Evolutionary conservation across 2,797 vertebrate species (phyloP), one percentile per base, ranked within the genome.

Genomic region (Periparus ater): DNA sequence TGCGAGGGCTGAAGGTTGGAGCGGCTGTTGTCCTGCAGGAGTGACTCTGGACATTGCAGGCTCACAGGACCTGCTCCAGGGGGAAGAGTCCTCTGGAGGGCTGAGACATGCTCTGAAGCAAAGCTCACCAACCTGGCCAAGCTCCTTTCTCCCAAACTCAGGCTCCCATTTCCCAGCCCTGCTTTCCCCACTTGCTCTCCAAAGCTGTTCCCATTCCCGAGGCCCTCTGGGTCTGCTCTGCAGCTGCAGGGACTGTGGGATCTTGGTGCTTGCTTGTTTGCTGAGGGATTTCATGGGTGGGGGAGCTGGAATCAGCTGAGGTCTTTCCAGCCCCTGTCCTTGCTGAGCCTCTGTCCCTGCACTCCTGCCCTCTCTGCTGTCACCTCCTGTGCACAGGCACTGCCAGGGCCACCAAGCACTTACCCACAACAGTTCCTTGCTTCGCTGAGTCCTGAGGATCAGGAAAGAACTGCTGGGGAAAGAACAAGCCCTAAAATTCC

Each of bases 211-310:
- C 82, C 25, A 10, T 16, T 66, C 34, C 61, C 8, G 11, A 80
- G 79, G 60, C 55, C 5, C 34, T 95, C 82, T 65, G 93, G 32
- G 42, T 85, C 94, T 85, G 88, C 88, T 88, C 72, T 77, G 87
- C 94, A 72, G 91, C 91, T 50, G 17, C 53, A 79, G 89, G 93
- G 70, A 92, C 96, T 93, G 71, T 51, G 95, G 77, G 58, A 29
- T 78, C 63, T 42, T 11, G 79, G 66, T 73, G 79, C 51, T 96
- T 62, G 45, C 48, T 68, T 30, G 19, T 50, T 54, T 79, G 57
- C 71, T 73, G 67, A 42, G 32, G n/a, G 40, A 61, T 71, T 81
- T 90, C 11, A 3, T 10, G 32, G 42, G 17, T 10, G 4, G 53
- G 34, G 32, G n/a, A 57, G 81, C 50, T 65, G 75, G 25, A 62